Evolutionary conservation across 2,113 vertebrate genomes (phyloP), one percentile per base, ranked within the genome.

Genomic region (Podarcis muralis): DNA sequence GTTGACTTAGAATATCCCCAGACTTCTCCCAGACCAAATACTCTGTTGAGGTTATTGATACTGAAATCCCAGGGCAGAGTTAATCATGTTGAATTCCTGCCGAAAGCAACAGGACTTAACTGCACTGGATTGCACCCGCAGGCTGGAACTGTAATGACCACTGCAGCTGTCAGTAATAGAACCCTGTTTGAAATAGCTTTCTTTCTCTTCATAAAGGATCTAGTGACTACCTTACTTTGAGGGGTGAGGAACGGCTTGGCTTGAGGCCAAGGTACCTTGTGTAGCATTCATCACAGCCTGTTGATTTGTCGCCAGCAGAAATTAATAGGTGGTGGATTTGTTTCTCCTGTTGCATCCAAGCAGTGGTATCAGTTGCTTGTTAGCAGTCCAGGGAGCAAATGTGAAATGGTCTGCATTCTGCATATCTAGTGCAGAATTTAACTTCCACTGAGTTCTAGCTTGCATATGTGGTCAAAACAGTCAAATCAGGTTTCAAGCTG

Each of bases 271-370:
- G 84, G 0, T 74, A 83, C 93, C 88, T 84, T 85, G 93, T 92
- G 66, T 84, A 43, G 87, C 76, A 13, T 88, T 90, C n/a, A 3
- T 89, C 87, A 22, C 66, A 84, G 90, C 85, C 94, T 90, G 90
- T 87, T 94, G 92, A 91, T 93, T 81, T 88, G 90, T 69, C 78
- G 90, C 90, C 93, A 92, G 92, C 85, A 93, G 92, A 94, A 95
- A 86, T 89, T 81, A 93, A 92, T 91, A 37, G 94, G 91, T 74
- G 91, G 89, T 81, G 85, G 88, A 80, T 90, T 43, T 86, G 5
- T 93, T 92, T 88, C 93, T 77, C 74, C 69, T 89, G 43, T 93
- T 93, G 88, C 66, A 1, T 88, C 6, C 75, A 92, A 91, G 92
- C 71, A 80, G 57, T 85, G 94, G 81, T 87, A 92, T 92, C 80